Percentiles rank a stretch among this genome's conserved stretches.
Evolutionary conservation across 2,113 vertebrate genomes (phyloP).

Genomic region (Blennius ocellaris): DNA sequence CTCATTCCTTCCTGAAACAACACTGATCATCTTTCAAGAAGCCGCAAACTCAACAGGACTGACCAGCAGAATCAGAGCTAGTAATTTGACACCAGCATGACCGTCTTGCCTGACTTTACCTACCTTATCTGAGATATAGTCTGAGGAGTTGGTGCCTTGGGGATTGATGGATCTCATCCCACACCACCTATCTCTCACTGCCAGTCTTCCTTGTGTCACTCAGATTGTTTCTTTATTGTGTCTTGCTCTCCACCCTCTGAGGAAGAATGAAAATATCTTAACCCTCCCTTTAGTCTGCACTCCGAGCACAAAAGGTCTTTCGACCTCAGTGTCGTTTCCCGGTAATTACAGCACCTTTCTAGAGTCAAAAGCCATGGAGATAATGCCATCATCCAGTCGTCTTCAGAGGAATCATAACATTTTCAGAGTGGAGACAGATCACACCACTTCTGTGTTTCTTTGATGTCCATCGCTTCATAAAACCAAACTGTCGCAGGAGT

Average conservation of each 20-base stretch:
- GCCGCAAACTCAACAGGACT: no score
- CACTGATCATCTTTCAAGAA: no score
- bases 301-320: slow-evolving; percentile 26
- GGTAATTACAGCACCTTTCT: slow-evolving; percentile 45
- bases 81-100: no score
- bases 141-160: background rate
- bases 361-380: slow-evolving; percentile 34
- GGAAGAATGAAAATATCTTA: background rate
- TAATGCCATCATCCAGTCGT: slow-evolving; percentile 27
- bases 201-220: background rate
- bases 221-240: background rate
- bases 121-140: no score
- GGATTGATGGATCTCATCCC: no score
- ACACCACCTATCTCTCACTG: background rate
- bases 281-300: background rate
- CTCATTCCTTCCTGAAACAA: no score
- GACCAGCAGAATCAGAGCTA: no score
- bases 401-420: slow-evolving; percentile 36
- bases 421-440: slow-evolving; percentile 32
- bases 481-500: slow-evolving; percentile 36
- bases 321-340: slow-evolving; percentile 28
- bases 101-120: no score
- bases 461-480: slow-evolving; percentile 44
- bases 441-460: slow-evolving; percentile 41
- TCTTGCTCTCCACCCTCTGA: background rate